Percentiles rank a stretch among this genome's conserved stretches.
Conservation (phyloP, 2,113 vertebrate genomes). For the Semnornis frantzii region DNA sequence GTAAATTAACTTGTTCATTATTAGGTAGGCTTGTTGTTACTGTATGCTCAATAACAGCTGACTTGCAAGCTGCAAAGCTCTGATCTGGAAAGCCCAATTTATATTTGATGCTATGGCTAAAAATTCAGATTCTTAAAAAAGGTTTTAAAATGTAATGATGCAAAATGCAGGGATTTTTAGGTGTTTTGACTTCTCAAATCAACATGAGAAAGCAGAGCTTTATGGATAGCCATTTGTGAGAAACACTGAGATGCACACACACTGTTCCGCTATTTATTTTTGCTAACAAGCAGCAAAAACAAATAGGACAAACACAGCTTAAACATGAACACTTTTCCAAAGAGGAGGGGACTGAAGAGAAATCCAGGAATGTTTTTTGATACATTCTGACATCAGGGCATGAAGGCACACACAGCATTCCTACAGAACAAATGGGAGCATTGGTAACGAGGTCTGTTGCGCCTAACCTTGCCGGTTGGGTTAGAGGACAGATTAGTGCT, state of each 20-base stretch:
- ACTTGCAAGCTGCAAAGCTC: not conserved
- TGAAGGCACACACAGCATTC: conserved; percentile 77
- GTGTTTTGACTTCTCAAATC: conserved; percentile 30
- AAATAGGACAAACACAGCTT: conserved; percentile 66
- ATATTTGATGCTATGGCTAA: not conserved
- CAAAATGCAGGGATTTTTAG: conserved; percentile 34
- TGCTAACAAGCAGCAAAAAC: conserved; percentile 55
- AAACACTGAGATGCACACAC: conserved; percentile 50
- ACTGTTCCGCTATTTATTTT: conserved; percentile 42
- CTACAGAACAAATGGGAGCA: conserved; percentile 64
- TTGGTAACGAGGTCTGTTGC: conserved; percentile 40
- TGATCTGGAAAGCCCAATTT: conserved; percentile 23
- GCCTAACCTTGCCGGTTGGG: conserved; percentile 44
- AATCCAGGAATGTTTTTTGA: conserved; percentile 51
- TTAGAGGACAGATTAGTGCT: conserved; percentile 75
- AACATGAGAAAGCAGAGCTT: conserved; percentile 55
- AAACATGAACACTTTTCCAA: conserved; percentile 54
- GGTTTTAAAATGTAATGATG: not conserved
- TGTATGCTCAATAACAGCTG: not conserved
- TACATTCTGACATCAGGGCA: conserved; percentile 69
- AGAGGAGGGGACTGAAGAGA: conserved; percentile 37
- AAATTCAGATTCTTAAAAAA: not conserved
- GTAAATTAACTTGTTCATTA: not conserved
- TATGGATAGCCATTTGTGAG: conserved; percentile 48
- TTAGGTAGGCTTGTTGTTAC: not conserved